Percentiles rank a stretch among this genome's conserved stretches.
Evolutionary conservation across 2,797 vertebrate species (phyloP).

Genomic region (Gadopsis bispinosus): DNA sequence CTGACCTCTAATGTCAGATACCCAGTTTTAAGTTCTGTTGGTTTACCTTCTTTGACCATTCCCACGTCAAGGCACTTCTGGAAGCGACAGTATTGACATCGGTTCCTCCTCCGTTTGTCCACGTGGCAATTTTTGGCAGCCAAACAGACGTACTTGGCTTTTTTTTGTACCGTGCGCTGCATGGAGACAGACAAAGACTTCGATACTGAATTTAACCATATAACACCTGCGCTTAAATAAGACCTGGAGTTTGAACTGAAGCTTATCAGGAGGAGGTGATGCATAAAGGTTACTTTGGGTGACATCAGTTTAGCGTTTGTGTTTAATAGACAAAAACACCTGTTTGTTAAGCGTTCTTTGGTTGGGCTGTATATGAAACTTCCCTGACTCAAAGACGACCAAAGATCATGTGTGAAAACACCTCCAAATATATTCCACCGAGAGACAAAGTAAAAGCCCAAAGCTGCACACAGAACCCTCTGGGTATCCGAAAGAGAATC

Average conservation of each 20-base stretch:
- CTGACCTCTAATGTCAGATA: not conserved
- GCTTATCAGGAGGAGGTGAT: not conserved
- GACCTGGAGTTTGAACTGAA: not conserved
- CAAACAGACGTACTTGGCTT: slow-evolving; percentile 96
- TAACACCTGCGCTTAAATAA: not conserved
- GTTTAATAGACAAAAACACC: not conserved
- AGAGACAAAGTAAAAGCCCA: not conserved
- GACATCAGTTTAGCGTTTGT: not conserved
- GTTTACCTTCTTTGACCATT: slow-evolving; percentile 96
- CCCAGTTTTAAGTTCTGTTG: not conserved
- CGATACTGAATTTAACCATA: not conserved
- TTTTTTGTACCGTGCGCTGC: slow-evolving; percentile 97
- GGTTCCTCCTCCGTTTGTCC: slow-evolving; percentile 95
- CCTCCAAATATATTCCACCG: not conserved
- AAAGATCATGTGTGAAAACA: not conserved
- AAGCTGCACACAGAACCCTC: not conserved
- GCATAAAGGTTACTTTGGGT: not conserved
- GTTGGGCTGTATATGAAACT: not conserved
- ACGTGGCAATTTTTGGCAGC: slow-evolving; percentile 96
- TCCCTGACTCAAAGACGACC: not conserved
- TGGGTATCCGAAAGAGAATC: too few relatives aligned
- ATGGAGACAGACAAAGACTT: slow-evolving; percentile 27
- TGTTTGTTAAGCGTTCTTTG: not conserved
- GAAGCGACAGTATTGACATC: slow-evolving; percentile 97
- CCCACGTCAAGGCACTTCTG: slow-evolving; percentile 97